Evolutionary conservation across 2,888 invertebrate genomes (phyloP).

Genomic region (Trichopoda pennipes): DNA sequence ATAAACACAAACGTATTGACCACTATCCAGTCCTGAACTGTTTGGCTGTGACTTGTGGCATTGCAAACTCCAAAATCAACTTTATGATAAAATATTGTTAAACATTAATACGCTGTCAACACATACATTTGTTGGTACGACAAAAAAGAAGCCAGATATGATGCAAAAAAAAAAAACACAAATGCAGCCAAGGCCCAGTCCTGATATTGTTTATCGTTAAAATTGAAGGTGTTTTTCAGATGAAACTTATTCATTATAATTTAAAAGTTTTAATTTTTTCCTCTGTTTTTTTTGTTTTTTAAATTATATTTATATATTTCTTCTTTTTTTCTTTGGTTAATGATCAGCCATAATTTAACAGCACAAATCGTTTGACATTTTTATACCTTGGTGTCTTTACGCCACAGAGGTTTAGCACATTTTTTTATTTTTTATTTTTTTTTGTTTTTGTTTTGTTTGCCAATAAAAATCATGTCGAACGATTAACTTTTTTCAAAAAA

Average conservation of each 20-base stretch:
- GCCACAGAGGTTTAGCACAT: constrained; percentile 30
- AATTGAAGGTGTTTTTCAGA: constrained; percentile 59
- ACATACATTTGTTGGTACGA: constrained; percentile 75
- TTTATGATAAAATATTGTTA: constrained; percentile 74
- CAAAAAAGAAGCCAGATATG: constrained; percentile 36
- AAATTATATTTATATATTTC: constrained; percentile 9
- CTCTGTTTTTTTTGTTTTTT: too few relatives aligned
- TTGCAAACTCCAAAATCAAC: constrained; percentile 36
- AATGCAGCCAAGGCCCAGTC: constrained; percentile 32
- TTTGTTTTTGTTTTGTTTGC: constrained; percentile 36
- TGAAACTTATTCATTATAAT: constrained; percentile 57
- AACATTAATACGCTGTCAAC: constrained; percentile 80
- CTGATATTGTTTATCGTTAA: constrained; percentile 43
- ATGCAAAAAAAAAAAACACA: constrained; percentile 41
- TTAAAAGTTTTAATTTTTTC: constrained; percentile 21
- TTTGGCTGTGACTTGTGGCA: constrained; percentile 41
- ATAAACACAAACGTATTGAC: constrained; percentile 45
- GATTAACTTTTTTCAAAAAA: constrained; percentile 53
- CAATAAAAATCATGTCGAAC: constrained; percentile 64
- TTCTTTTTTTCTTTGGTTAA: constrained; percentile 70
- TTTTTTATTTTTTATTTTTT: too few relatives aligned
- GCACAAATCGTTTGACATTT: constrained; percentile 78
- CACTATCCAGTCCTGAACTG: constrained; percentile 47
- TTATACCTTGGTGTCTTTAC: constrained; percentile 72
- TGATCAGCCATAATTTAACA: constrained; percentile 78